These are phyloP conservation scores for Stictonetta naevosa DNA, from an alignment of 2,113 vertebrate species.

Conservation along the genomic window DNA sequence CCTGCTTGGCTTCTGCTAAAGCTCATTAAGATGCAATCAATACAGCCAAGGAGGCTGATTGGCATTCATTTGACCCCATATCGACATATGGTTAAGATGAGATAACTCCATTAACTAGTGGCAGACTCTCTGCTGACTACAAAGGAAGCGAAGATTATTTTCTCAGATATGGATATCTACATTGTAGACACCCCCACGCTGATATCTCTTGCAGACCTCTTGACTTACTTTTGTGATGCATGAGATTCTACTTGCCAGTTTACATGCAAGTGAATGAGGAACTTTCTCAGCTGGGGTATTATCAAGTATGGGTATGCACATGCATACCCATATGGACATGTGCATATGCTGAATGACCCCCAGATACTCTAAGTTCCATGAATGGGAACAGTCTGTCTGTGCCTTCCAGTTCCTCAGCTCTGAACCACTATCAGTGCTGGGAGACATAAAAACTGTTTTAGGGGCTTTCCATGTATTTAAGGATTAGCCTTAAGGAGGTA, in stretches of 20 bases:
- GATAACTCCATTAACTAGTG: background rate
- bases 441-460: background rate
- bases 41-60: background rate
- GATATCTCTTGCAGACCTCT: background rate
- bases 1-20: background rate
- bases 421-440: background rate
- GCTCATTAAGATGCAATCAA: background rate
- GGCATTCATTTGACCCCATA: background rate
- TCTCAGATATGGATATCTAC: background rate
- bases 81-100: background rate
- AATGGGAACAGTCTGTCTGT: background rate
- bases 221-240: background rate
- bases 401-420: background rate
- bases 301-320: background rate
- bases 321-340: background rate
- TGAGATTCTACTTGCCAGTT: fast-evolving
- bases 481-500: background rate
- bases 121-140: background rate
- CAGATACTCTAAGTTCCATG: background rate
- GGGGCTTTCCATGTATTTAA: background rate
- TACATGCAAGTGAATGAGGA: background rate
- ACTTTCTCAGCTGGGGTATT: fast-evolving
- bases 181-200: background rate
- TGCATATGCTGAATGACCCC: background rate
- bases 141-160: background rate